Percentiles rank a stretch among this genome's conserved stretches.
Evolutionary conservation across 1,140 invertebrate genomes (phyloP).

Genomic region (Neodiprion virginianus): DNA sequence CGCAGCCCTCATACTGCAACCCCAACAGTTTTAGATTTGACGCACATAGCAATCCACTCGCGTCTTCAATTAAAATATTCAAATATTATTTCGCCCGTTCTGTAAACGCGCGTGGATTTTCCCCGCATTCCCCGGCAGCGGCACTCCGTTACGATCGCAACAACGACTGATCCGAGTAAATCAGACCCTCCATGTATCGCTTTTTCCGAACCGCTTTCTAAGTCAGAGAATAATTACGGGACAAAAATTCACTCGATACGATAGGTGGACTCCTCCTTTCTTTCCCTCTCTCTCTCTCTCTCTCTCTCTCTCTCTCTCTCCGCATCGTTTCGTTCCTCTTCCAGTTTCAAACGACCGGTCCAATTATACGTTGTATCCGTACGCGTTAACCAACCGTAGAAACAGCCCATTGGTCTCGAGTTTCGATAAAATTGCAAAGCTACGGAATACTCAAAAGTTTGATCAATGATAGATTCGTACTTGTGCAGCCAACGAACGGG

Average conservation of each 20-base stretch:
- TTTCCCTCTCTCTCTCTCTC: slow-evolving; percentile 17
- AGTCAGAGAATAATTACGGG: neutral
- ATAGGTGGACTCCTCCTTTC: neutral
- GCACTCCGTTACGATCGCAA: no score
- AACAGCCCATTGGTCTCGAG: no score
- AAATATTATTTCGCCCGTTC: neutral
- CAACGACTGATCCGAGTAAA: no score
- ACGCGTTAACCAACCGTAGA: no score
- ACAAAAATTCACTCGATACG: no score
- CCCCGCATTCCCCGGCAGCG: neutral
- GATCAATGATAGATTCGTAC: neutral
- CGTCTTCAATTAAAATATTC: slow-evolving; percentile 5
- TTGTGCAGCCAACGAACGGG: neutral
- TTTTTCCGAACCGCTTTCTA: neutral
- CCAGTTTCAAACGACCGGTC: no score
- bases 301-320: no score
- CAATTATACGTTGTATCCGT: no score
- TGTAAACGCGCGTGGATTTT: neutral
- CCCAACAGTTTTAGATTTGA: slow-evolving; percentile 7
- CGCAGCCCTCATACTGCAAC: neutral
- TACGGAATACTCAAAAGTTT: neutral
- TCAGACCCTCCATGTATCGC: neutral
- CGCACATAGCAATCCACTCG: neutral
- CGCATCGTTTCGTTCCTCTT: no score
- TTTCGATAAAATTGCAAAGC: neutral